Conservation (phyloP, 2,113 vertebrate genomes). For the Scomber scombrus region DNA sequence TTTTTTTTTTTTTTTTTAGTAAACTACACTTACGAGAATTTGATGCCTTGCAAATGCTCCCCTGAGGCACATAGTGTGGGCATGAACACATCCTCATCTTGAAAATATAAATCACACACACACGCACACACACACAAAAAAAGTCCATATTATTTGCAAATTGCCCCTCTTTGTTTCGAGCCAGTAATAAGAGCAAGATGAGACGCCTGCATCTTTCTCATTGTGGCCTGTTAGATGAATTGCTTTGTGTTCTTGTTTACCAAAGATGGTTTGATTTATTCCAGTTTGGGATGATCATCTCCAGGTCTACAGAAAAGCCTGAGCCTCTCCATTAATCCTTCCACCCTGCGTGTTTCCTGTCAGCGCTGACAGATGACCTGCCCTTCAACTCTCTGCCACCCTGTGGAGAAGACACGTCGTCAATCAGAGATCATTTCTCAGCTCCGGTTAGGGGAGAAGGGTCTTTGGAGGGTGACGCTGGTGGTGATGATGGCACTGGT, state of each 20-base stretch:
- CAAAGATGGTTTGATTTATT: conserved; percentile 69
- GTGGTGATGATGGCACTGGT: neutral
- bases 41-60: neutral
- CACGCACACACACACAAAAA: neutral
- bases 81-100: neutral
- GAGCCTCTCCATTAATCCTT: conserved; percentile 55
- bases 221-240: conserved; percentile 51
- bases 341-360: conserved; percentile 44
- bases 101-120: neutral
- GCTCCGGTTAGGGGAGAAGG: conserved; percentile 15
- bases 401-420: conserved; percentile 46
- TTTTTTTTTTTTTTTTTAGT: neutral
- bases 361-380: conserved; percentile 66
- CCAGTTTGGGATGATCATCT: conserved; percentile 52
- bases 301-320: conserved; percentile 13
- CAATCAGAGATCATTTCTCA: conserved; percentile 56
- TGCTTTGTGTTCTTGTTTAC: conserved; percentile 61
- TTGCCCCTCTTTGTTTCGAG: conserved; percentile 12
- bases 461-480: conserved; percentile 18
- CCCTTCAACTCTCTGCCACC: conserved; percentile 72
- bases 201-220: conserved; percentile 12
- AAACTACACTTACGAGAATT: neutral
- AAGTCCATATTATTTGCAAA: neutral
- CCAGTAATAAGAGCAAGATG: conserved; percentile 43
- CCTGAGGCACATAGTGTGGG: neutral